Conservation (phyloP, 2,113 vertebrate species). For the Arizona elegans region DNA sequence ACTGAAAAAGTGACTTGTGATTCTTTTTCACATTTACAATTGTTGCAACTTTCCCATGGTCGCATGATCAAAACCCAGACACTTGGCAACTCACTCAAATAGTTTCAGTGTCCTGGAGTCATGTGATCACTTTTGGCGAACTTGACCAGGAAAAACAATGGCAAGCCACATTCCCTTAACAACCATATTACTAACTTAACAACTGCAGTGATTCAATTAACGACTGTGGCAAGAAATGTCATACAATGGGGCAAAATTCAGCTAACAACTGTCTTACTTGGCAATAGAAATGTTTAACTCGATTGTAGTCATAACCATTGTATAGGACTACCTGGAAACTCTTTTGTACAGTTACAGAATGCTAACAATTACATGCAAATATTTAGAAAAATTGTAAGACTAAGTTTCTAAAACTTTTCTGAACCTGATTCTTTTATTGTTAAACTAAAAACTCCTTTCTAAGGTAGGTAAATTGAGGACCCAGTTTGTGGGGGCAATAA, state of each 20-base stretch:
- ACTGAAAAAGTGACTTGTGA: not conserved
- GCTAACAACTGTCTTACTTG: not conserved
- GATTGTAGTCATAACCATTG: not conserved
- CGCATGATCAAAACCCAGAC: not conserved
- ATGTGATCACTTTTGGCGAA: not conserved
- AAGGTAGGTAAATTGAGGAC: too few relatives aligned
- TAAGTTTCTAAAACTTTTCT: not conserved
- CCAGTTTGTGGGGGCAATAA: too few relatives aligned
- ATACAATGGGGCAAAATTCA: not conserved
- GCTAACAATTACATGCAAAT: not conserved
- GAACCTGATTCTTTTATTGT: not conserved
- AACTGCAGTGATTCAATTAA: not conserved
- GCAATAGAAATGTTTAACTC: not conserved
- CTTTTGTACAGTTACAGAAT: not conserved
- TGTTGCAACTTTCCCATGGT: not conserved
- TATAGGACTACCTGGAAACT: not conserved
- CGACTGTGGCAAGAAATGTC: too few relatives aligned
- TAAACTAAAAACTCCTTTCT: too few relatives aligned
- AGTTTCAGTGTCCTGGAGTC: not conserved
- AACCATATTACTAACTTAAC: not conserved
- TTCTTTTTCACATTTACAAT: not conserved
- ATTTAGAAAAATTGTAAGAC: not conserved
- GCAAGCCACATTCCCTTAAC: not conserved
- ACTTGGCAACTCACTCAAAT: not conserved
- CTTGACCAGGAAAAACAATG: not conserved